Conservation (phyloP, 2,888 invertebrate genomes). For the Diloba caeruleocephala region DNA sequence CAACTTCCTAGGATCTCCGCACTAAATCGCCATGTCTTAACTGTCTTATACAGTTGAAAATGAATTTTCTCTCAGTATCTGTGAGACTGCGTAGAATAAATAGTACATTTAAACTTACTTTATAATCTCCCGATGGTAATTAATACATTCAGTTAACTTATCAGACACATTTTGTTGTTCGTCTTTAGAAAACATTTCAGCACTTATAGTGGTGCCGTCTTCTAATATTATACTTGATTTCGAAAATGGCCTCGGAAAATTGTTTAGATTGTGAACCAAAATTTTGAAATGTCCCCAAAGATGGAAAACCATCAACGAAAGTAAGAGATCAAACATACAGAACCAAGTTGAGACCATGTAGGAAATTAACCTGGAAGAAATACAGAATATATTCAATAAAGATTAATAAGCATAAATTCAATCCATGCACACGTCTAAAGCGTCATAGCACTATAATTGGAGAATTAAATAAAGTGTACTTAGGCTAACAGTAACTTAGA, state of each 20-base stretch:
- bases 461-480: too few relatives aligned
- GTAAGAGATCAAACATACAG: slow-evolving; percentile 41
- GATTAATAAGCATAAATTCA: neutral
- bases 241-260: slow-evolving; percentile 38
- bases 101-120: too few relatives aligned
- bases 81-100: too few relatives aligned
- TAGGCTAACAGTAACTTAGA: too few relatives aligned
- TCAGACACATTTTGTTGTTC: slow-evolving; percentile 25
- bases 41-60: too few relatives aligned
- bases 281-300: slow-evolving; percentile 54
- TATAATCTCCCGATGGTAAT: slow-evolving; percentile 42
- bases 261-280: slow-evolving; percentile 31
- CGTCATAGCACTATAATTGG: too few relatives aligned
- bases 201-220: neutral
- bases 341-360: slow-evolving; percentile 26
- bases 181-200: slow-evolving; percentile 28
- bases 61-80: too few relatives aligned
- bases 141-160: slow-evolving; percentile 34
- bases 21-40: too few relatives aligned
- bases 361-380: slow-evolving; percentile 20
- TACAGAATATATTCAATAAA: too few relatives aligned
- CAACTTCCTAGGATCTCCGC: too few relatives aligned
- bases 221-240: neutral
- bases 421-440: too few relatives aligned
- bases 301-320: slow-evolving; percentile 49